Percentiles rank a stretch among this genome's conserved stretches.
Evolutionary conservation across 2,888 invertebrate genomes (phyloP).

Genomic region (Cosmia pyralina): DNA sequence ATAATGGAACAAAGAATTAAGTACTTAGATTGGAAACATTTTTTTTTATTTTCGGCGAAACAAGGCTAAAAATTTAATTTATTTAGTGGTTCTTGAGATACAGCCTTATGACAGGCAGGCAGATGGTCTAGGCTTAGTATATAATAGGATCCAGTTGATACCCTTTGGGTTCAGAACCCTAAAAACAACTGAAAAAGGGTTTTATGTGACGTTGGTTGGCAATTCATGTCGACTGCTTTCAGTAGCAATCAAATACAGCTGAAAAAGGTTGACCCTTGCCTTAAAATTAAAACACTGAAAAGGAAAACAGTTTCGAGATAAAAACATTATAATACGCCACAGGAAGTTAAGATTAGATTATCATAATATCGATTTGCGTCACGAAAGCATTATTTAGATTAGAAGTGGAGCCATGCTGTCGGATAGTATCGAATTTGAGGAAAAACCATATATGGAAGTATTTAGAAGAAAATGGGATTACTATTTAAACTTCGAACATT

Average conservation of each 20-base stretch:
- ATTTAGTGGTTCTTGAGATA: background rate
- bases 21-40: background rate
- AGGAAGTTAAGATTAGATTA: conserved; percentile 51
- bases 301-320: conserved; percentile 17
- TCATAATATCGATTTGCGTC: conserved; percentile 46
- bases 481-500: background rate
- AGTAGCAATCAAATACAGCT: background rate
- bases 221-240: background rate
- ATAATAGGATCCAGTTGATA: background rate
- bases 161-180: background rate
- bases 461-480: background rate
- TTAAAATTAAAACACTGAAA: conserved; percentile 9
- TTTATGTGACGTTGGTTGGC: background rate
- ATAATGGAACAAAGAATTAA: conserved; percentile 29
- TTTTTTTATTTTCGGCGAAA: background rate
- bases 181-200: background rate
- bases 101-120: background rate
- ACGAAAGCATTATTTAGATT: conserved; percentile 44
- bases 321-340: conserved; percentile 21
- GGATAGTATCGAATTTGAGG: conserved; percentile 11
- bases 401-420: conserved; percentile 24
- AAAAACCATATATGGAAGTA: background rate
- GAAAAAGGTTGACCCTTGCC: background rate
- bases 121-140: background rate
- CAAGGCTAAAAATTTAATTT: background rate